Evolutionary conservation across 2,797 vertebrate species (phyloP), one percentile per base, ranked within the genome.

Genomic region (Oophaga sylvatica): DNA sequence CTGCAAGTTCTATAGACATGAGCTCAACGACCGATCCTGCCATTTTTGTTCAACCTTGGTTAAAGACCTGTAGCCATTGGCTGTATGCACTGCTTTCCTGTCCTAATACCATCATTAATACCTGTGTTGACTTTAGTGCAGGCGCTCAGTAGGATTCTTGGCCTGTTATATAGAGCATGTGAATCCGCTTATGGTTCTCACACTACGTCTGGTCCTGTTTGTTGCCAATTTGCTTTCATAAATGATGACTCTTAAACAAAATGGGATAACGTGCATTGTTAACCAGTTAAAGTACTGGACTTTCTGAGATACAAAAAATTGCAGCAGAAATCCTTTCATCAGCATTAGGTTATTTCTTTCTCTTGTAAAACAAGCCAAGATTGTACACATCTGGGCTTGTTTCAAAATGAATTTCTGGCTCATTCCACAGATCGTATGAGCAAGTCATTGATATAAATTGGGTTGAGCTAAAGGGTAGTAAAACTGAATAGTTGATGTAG

Each of bases 371-470:
- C 73, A 78, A 83, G 88, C 84, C 84, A 86, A 87, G 63, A 59
- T 35, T 87, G 12, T 79, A 79, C 88, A 86, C 88, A 86, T 79
- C 84, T 89, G 84, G 73, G 56, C 62, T 89, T 70, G n/a, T 65
- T 82, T 35, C 45, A 78, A 59, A 80, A 83, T 87, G 29, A 56
- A 87, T 83, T 86, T 83, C 65, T 89, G 80, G 84, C 75, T 83
- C 84, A 53, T 62, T 81, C 60, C 62, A 63, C 68, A 41, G 79
- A 81, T 85, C 2, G 26, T 48, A 79, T 79, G 80, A 71, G 60
- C 80, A 63, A 83, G 70, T 63, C 70, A 71, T 89, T 86, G 56
- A 71, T 71, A 86, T 76, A 77, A 70, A 82, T 86, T 82, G 71
- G 71, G 79, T 68, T 81, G 22, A 82, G 79, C 63, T 85, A 86